These are phyloP conservation scores for Rhegmatorhina hoffmannsi DNA, from an alignment of 2,113 vertebrate genomes.

Conservation along the genomic window DNA sequence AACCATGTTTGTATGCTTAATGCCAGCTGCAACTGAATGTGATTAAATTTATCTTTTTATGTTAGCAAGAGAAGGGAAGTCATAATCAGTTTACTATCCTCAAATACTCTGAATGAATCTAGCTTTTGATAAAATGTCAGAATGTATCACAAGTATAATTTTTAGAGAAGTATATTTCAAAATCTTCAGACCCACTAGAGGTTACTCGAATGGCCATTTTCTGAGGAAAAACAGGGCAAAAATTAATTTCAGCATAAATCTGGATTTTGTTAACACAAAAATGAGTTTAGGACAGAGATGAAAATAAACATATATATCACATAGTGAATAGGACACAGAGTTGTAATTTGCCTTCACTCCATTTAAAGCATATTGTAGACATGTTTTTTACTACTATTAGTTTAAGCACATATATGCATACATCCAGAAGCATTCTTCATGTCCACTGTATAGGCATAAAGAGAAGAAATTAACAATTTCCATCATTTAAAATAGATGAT, in stretches of 20 bases:
- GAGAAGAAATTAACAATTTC: not conserved
- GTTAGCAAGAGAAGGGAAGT: conserved; percentile 29
- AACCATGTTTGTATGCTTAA: not conserved
- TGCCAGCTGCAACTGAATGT: conserved; percentile 3
- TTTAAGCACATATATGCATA: not conserved
- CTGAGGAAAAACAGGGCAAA: not conserved
- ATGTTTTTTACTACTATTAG: not conserved
- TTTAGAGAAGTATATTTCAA: not conserved
- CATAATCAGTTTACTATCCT: conserved; percentile 56
- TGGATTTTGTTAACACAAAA: not conserved
- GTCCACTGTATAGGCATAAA: not conserved
- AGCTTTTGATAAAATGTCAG: conserved; percentile 43
- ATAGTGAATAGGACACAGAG: not conserved
- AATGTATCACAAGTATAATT: conserved; percentile 3
- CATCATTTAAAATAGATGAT: not conserved
- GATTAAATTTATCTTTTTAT: conserved; percentile 62
- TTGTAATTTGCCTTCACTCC: not conserved
- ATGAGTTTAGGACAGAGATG: not conserved
- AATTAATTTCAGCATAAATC: not conserved
- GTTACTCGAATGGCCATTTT: not conserved
- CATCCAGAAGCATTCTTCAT: not conserved
- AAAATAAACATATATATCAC: not conserved
- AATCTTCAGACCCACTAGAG: not conserved
- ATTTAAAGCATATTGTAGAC: not conserved
- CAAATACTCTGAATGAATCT: conserved; percentile 1